Evolutionary conservation across 2,113 vertebrate species (phyloP).

Genomic region (Periophthalmodon schlosseri): DNA sequence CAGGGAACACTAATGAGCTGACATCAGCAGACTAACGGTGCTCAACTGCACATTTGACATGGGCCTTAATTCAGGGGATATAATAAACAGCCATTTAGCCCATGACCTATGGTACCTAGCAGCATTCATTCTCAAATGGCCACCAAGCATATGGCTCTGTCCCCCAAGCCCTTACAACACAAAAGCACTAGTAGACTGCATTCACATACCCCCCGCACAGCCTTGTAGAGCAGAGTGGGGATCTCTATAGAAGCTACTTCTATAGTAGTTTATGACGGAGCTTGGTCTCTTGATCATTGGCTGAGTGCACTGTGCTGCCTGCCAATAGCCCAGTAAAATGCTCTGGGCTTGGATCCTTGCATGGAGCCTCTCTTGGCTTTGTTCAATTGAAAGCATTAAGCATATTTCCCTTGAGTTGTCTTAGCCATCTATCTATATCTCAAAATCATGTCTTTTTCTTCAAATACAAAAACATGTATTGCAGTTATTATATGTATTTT

Average conservation of each 20-base stretch:
- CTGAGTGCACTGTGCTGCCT: slow-evolving; percentile 34
- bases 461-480: neutral
- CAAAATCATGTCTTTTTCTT: slow-evolving; percentile 12
- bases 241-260: slow-evolving; percentile 36
- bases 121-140: slow-evolving; percentile 50
- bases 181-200: slow-evolving; percentile 45
- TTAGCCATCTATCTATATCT: slow-evolving; percentile 26
- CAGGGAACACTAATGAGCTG: slow-evolving; percentile 57
- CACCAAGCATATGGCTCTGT: slow-evolving; percentile 43
- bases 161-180: slow-evolving; percentile 28
- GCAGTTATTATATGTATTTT: neutral
- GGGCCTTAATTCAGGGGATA: slow-evolving; percentile 47
- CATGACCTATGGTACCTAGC: slow-evolving; percentile 50
- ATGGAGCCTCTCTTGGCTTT: slow-evolving; percentile 46
- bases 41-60: slow-evolving; percentile 36
- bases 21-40: slow-evolving; percentile 62
- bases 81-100: slow-evolving; percentile 55
- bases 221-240: slow-evolving; percentile 37
- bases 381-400: slow-evolving; percentile 57
- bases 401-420: slow-evolving; percentile 49
- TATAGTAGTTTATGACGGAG: slow-evolving; percentile 41
- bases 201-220: slow-evolving; percentile 23
- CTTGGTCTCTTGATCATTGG: slow-evolving; percentile 45
- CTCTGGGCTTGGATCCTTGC: slow-evolving; percentile 44
- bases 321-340: slow-evolving; percentile 46